These are phyloP conservation scores for Sebastiscus tertius DNA, from an alignment of 2,797 vertebrate genomes.

Conservation along the genomic window DNA sequence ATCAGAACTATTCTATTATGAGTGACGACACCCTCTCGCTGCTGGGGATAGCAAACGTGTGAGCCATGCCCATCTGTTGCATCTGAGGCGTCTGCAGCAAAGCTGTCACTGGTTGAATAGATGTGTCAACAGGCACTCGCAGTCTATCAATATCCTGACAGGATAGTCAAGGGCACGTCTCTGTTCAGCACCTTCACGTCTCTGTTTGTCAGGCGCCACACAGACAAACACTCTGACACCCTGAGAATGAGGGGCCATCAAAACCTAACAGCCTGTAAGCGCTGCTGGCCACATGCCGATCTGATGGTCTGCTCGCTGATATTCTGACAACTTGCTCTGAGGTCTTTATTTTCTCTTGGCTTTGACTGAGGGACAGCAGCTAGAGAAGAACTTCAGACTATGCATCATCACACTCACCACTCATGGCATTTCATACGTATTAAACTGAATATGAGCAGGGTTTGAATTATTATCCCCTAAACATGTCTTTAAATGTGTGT, in stretches of 20 bases:
- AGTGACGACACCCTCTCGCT: conserved; percentile 14
- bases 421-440: neutral
- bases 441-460: neutral
- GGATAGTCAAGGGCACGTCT: conserved; percentile 50
- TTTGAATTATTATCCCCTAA: neutral
- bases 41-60: conserved; percentile 27
- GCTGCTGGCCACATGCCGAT: conserved; percentile 14
- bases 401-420: neutral
- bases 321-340: conserved; percentile 37
- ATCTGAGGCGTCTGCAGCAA: conserved; percentile 44
- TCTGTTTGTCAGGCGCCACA: conserved; percentile 45
- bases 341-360: conserved; percentile 1
- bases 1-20: conserved; percentile 20
- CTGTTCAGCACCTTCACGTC: conserved; percentile 54
- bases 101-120: conserved; percentile 60
- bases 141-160: conserved; percentile 68
- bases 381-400: neutral
- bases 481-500: neutral
- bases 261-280: conserved; percentile 27
- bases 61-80: conserved; percentile 59
- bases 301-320: conserved; percentile 16
- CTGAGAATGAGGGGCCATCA: conserved; percentile 41
- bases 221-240: conserved; percentile 41
- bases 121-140: conserved; percentile 62
- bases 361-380: neutral